Evolutionary conservation across 2,113 vertebrate genomes (phyloP), one percentile per base, ranked within the genome.

Genomic region (Crotalus helleri): DNA sequence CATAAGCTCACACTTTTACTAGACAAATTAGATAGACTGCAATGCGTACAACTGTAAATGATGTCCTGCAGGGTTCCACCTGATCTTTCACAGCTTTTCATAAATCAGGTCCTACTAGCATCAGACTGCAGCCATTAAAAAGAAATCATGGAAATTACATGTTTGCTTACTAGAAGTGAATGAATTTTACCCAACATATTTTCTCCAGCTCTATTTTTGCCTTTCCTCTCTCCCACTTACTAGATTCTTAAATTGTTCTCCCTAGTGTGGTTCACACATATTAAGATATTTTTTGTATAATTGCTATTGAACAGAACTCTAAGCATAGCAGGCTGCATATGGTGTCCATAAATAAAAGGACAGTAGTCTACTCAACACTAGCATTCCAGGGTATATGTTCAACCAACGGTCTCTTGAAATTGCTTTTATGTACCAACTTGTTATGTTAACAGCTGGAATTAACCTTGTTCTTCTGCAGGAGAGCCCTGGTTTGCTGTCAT

Each of bases 131-230:
- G 97, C 97, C 98, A 98, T 99, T 99, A 99, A 99, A 99, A 99
- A 98, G 98, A 99, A 99, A 99, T 99, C 98, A 99, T 98, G 98
- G 97, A 99, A 99, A 99, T 99, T 98, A 98, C 98, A 98, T 97
- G 98, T 98, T 98, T 98, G 98, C 98, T 98, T 98, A 98, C 97
- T 98, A 99, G 97, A 98, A 97, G 95, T 39, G 96, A 97, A 96
- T 96, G 57, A 97, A 96, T 54, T 58, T 92, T 46, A 17, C 26
- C 54, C 88, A 85, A 5, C 19, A 97, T 97, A 33, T 55, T 55
- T 55, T 58, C 5, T 59, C 97, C 86, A 92, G 91, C 93, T 95
- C 90, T 93, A 94, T 88, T 94, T 96, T n/a, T 93, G 92, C 95
- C 69, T 23, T 55, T 92, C 90, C 15, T 74, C 92, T 74, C 89